Conservation (phyloP, 2,113 vertebrate genomes). For the Odobenus rosmarus region DNA sequence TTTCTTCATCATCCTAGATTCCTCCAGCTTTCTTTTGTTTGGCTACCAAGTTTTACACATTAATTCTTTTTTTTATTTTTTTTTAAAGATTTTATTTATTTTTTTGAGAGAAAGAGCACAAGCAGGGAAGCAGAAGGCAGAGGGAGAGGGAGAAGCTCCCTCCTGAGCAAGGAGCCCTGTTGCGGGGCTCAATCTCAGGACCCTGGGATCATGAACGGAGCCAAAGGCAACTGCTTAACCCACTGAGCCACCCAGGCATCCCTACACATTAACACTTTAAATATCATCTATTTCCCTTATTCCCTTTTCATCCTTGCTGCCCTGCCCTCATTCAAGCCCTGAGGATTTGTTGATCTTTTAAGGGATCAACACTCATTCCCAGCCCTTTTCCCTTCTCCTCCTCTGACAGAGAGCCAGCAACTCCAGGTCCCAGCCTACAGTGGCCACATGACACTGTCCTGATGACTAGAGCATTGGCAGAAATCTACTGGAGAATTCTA, state of each 20-base stretch:
- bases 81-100: neutral
- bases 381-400: neutral
- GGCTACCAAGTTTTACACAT: neutral
- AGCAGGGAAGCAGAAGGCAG: neutral
- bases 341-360: accelerated
- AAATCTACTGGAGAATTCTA: neutral
- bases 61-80: neutral
- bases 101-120: neutral
- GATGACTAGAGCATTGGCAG: neutral
- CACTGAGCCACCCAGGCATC: neutral
- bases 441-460: too few species aligned
- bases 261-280: neutral
- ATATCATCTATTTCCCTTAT: neutral
- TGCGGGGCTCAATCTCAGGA: neutral
- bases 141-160: neutral
- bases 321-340: accelerated
- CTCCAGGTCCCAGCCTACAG: neutral
- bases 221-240: neutral
- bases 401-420: neutral
- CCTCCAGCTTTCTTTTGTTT: neutral
- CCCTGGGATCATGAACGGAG: neutral
- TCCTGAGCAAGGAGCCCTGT: neutral
- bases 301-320: neutral
- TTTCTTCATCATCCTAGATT: neutral
- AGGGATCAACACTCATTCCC: neutral